phyloP scores from a whole-genome alignment of 2,113 vertebrate genomes.

The Microcebus tavaratra region DNA sequence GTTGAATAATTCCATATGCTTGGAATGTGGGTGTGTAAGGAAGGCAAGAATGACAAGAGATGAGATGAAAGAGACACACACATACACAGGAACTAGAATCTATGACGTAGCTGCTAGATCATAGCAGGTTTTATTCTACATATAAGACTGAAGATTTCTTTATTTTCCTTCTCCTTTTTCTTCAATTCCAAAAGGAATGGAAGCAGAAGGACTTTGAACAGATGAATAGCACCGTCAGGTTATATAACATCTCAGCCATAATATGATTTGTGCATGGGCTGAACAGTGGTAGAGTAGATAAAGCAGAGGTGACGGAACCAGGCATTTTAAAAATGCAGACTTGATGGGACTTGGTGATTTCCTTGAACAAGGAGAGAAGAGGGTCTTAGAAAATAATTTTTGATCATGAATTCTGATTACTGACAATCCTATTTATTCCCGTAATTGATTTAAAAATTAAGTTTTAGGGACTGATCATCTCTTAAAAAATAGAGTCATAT shows the following conservation, averaged over 20 bases:
- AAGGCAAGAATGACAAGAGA: background rate
- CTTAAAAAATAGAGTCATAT: background rate
- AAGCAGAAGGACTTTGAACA: background rate
- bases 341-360: background rate
- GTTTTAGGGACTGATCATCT: background rate
- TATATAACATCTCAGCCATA: background rate
- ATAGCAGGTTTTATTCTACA: background rate
- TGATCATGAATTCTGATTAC: background rate
- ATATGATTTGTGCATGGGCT: background rate
- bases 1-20: background rate
- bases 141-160: background rate
- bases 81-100: background rate
- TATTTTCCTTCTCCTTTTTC: background rate
- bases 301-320: background rate
- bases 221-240: background rate
- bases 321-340: background rate
- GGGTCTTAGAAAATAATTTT: background rate
- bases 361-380: background rate
- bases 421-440: background rate
- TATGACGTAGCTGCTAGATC: no score
- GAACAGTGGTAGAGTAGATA: background rate
- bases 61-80: background rate
- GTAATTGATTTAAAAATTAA: slow-evolving; percentile 34
- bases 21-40: background rate
- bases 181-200: background rate